Conservation (phyloP, 2,113 vertebrate genomes). For the Ictidomys tridecemlineatus region DNA sequence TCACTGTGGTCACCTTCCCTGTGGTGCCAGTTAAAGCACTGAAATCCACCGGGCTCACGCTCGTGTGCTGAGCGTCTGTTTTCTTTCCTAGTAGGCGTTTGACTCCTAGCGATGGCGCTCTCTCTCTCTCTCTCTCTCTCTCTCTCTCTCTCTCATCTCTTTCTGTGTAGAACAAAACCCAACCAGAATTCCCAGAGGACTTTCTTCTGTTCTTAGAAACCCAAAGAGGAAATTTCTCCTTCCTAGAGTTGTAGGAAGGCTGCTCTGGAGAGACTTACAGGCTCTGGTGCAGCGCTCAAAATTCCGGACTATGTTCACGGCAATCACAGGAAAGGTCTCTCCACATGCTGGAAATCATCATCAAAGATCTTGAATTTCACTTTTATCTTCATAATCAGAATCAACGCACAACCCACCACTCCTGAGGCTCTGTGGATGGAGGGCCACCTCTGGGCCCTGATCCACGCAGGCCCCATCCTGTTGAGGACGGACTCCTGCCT, state of each 20-base stretch:
- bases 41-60: background rate
- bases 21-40: too few species aligned
- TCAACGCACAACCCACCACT: accelerated
- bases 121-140: background rate
- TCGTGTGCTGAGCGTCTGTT: too few species aligned
- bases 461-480: accelerated
- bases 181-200: background rate
- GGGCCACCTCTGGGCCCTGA: accelerated
- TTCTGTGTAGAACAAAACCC: background rate
- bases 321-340: background rate
- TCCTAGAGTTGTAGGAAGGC: accelerated
- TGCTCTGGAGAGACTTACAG: too few species aligned
- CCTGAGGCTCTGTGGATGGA: background rate
- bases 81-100: too few species aligned
- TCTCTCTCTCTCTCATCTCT: background rate
- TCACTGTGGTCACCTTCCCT: too few species aligned
- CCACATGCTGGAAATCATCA: background rate
- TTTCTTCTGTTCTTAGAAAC: accelerated
- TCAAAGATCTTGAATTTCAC: background rate
- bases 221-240: accelerated
- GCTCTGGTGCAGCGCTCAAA: accelerated
- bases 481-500: background rate
- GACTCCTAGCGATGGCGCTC: too few species aligned
- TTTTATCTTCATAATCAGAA: background rate
- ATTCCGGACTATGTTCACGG: background rate